Base-by-base conservation (phyloP, 2,888 invertebrate species). In the Graphium colonna region DNA sequence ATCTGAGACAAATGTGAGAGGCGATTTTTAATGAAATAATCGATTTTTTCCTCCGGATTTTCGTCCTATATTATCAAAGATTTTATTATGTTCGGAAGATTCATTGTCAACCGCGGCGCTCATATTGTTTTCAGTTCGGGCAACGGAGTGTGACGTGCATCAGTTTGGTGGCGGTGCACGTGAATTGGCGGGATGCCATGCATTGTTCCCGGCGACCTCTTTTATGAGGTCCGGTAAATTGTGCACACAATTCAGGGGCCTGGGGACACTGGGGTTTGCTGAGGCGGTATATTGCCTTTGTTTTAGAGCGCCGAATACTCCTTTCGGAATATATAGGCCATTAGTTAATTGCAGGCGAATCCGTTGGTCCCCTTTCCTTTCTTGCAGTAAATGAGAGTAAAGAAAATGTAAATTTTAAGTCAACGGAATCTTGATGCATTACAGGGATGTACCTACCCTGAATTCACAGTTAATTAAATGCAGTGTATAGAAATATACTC, bases 171-270 rank as follows among this genome's bases (percentile, higher is more conserved):
- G 43, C 48, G 47, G 47, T 47, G 36, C 48, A 48, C 52, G 52
- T 52, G 33, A 51, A 51, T 52, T 52, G 52, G 52, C 52, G 10
- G 42, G 43, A 48, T 43, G 52, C 52, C 52, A 52, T 43, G 52
- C 47, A 52, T 52, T 52, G 52, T 52, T 52, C 52, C 13, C 43
- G 21, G 48, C 48, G 17, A 42, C 47, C 47, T 52, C 52, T 52
- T 52, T 52, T 52, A 52, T 52, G 48, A 48, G 52, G 52, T 52
- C 52, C 52, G 48, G 52, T 52, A 52, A 52, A 52, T 52, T 43
- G 52, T 48, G 48, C 48, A 39, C 52, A 48, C 42, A 47, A 47
- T 43, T 48, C 52, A 48, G 43, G 17, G 21, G 31, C 18, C 45
- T 33, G 16, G 48, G 28, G 38, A 47, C 52, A 47, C 52, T 10